Base-by-base conservation (phyloP, 2,888 invertebrate genomes). In the Rhodophaea formosa region DNA sequence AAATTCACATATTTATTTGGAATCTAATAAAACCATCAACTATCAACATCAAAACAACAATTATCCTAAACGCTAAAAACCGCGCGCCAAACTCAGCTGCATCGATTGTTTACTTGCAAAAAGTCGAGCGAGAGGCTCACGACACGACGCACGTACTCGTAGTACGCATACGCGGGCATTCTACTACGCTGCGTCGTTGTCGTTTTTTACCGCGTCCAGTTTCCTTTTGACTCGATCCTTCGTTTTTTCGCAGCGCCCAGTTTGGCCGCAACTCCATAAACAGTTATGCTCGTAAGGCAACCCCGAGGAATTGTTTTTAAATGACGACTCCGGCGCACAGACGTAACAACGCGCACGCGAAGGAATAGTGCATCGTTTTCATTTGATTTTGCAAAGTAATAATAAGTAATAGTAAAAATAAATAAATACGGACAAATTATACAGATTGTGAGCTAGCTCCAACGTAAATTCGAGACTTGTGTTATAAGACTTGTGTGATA, bases 301-400 rank as follows among this genome's bases (percentile, higher is more conserved):
- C 86, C 88, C 88, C 88, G 85, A 78, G 73, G 86, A 82, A 88
- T 89, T 86, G 88, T 86, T 86, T 86, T 86, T 86, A 87, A 87
- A 86, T 82, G 85, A 81, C 72, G 75, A 74, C 74, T 74, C 67
- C 66, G 7, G 75, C 66, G 71, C 75, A 72, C 76, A 73, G 73
- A 69, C 73, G 64, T 63, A 63, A 59, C 59, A 68, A 60, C 63
- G 61, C 71, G 65, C 68, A 65, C 72, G 67, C 47, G 52, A 23
- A 45, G 59, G 59, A 60, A 58, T n/a, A 54, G 69, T 75, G 77
- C 74, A 63, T 23, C 14, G 44, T 57, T 60, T 39, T 12, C 8
- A 12, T 43, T 12, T 43, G 23, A 12, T 35, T 16, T 14, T 15
- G n/a, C n/a, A n/a, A n/a, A n/a, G n/a, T n/a, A n/a, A n/a, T n/a